Evolutionary conservation across 2,797 vertebrate genomes (phyloP).

Genomic region (Lophotriccus pileatus): DNA sequence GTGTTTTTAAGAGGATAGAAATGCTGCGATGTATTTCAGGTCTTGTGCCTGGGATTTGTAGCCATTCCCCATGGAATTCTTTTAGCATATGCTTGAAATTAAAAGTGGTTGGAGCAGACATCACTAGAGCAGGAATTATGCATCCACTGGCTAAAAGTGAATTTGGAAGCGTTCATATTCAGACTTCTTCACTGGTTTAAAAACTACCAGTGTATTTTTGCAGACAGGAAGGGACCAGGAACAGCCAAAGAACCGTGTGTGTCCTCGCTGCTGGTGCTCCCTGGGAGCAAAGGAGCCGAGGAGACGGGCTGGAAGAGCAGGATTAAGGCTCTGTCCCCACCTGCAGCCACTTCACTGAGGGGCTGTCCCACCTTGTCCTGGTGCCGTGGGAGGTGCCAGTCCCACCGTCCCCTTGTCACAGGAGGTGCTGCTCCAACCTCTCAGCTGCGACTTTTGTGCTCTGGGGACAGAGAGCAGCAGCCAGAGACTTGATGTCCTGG

Average conservation of each 20-base stretch:
- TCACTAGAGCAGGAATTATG: not conserved
- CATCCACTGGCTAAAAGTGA: not conserved
- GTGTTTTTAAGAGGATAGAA: not conserved
- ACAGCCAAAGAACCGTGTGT: fast-evolving
- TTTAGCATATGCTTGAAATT: not conserved
- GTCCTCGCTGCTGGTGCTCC: fast-evolving
- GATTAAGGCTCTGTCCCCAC: not conserved
- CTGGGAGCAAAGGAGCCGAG: not conserved
- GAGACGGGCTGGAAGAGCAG: not conserved
- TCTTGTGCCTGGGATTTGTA: not conserved
- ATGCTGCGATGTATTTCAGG: not conserved
- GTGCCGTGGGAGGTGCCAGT: not conserved
- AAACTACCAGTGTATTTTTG: not conserved
- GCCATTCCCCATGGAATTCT: not conserved
- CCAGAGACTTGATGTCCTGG: not conserved
- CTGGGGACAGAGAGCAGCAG: not conserved
- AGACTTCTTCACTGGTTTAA: not conserved
- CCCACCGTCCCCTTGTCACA: not conserved
- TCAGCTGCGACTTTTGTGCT: not conserved
- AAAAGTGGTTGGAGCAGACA: not conserved
- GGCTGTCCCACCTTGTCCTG: not conserved
- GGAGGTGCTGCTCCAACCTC: not conserved
- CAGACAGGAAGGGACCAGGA: not conserved
- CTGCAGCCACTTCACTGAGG: fast-evolving
- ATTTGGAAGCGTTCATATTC: not conserved